Evolutionary conservation across 2,888 invertebrate species (phyloP).

Genomic region (Scelioninae gen. 1): DNA sequence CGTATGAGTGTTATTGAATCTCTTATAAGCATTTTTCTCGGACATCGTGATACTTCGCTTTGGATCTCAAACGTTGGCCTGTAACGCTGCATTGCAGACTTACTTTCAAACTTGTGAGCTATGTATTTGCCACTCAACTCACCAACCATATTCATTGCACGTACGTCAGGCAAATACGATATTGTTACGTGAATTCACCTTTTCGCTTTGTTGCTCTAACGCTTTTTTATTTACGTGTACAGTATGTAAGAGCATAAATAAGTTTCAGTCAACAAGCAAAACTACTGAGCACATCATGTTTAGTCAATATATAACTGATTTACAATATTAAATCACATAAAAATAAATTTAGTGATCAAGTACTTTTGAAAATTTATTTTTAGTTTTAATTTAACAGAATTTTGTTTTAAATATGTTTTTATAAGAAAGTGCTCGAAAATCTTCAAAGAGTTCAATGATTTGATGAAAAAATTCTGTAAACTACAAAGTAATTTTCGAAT

Average conservation of each 20-base stretch:
- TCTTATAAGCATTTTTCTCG: conserved; percentile 38
- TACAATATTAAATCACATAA: no score
- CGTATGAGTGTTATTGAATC: conserved; percentile 39
- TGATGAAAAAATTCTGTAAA: no score
- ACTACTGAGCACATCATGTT: background rate
- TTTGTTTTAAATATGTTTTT: no score
- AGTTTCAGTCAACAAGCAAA: conserved; percentile 12
- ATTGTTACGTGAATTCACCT: conserved; percentile 71
- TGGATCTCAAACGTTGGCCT: conserved; percentile 47
- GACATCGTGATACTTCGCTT: conserved; percentile 49
- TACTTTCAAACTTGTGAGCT: conserved; percentile 60
- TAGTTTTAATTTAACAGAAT: no score
- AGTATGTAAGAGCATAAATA: conserved; percentile 8
- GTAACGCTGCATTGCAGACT: conserved; percentile 46
- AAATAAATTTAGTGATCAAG: no score
- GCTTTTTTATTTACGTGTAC: background rate
- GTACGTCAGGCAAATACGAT: conserved; percentile 73
- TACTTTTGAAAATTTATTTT: no score
- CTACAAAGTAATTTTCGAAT: no score
- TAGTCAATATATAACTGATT: background rate
- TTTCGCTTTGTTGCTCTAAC: conserved; percentile 8
- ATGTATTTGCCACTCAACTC: conserved; percentile 61
- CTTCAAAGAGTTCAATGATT: no score
- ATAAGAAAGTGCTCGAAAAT: no score
- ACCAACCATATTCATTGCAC: conserved; percentile 72